Conservation (phyloP, 2,888 invertebrate species). For the Latrodectus elegans region DNA sequence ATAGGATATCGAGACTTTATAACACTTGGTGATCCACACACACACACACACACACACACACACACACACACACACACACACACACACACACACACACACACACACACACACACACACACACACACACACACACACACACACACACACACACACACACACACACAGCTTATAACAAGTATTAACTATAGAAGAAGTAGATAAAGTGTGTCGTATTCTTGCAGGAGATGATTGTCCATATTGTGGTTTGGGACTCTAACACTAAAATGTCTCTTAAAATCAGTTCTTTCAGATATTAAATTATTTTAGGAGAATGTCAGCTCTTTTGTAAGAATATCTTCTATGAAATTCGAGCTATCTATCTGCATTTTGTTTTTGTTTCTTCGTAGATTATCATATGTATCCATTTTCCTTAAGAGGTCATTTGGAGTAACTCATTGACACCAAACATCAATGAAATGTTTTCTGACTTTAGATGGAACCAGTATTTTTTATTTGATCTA, state of each 20-base stretch:
- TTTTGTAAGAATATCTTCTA: background rate
- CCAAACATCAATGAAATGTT: background rate
- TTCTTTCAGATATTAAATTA: background rate
- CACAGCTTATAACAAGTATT: too few relatives aligned
- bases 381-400: background rate
- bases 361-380: background rate
- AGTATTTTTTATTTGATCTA: background rate
- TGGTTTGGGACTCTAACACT: too few relatives aligned
- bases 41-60: too few relatives aligned
- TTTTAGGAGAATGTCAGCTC: background rate
- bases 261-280: background rate
- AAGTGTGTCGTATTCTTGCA: too few relatives aligned
- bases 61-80: too few relatives aligned
- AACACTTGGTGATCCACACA: too few relatives aligned
- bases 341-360: background rate
- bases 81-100: too few relatives aligned
- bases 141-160: too few relatives aligned
- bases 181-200: too few relatives aligned
- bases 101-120: too few relatives aligned
- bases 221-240: too few relatives aligned
- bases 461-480: background rate
- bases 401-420: background rate
- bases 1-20: background rate
- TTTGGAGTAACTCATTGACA: background rate
- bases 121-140: too few relatives aligned